Evolutionary conservation across 2,888 invertebrate species (phyloP).

Genomic region (Microplitis manilae): DNA sequence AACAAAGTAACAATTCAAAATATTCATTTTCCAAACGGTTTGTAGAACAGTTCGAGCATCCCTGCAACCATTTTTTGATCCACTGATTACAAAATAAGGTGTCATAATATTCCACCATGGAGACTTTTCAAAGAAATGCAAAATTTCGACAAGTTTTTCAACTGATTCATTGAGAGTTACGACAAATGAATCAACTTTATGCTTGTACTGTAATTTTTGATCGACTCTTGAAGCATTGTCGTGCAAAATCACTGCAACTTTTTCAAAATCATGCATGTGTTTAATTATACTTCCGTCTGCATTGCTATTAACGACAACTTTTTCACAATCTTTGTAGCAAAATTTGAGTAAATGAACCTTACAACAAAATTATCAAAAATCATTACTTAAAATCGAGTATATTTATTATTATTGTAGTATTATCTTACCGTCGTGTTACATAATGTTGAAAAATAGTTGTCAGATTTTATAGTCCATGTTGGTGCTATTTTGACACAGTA

Average conservation of each 20-base stretch:
- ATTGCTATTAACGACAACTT: not conserved
- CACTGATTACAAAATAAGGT: not conserved
- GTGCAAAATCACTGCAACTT: not conserved
- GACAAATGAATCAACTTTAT: not conserved
- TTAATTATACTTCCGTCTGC: not conserved
- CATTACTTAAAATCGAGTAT: no score
- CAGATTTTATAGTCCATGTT: no score
- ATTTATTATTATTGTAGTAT: no score
- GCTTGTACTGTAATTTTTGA: not conserved
- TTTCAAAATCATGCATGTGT: not conserved
- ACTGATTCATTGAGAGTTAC: not conserved
- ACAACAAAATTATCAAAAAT: not conserved
- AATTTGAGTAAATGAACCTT: not conserved
- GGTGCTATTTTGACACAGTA: no score
- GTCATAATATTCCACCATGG: constrained; percentile 1
- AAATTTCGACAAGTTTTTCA: not conserved
- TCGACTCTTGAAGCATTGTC: not conserved
- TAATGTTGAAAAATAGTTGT: no score
- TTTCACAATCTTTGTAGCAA: not conserved
- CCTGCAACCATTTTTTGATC: not conserved
- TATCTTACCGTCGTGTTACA: no score
- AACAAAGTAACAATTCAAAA: not conserved
- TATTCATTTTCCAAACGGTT: constrained; percentile 14
- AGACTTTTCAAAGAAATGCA: not conserved
- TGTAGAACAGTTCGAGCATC: constrained; percentile 1